phyloP scores from a whole-genome alignment of 1,140 invertebrate genomes.

The Physella acuta region DNA sequence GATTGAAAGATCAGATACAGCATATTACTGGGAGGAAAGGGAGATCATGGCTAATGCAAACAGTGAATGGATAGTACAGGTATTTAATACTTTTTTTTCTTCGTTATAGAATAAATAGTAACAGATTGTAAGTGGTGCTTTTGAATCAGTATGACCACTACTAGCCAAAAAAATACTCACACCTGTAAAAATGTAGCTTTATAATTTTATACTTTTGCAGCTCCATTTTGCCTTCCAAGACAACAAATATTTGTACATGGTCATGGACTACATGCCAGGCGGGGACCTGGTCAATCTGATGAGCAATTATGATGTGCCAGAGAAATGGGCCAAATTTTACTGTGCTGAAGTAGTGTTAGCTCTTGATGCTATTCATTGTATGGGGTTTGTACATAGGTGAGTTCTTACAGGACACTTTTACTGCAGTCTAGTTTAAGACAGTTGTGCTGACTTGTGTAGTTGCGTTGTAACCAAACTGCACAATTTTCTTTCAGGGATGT shows the following conservation, averaged over 20 bases:
- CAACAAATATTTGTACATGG: slow-evolving; percentile 89
- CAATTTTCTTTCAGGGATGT: slow-evolving; percentile 75
- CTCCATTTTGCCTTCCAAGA: slow-evolving; percentile 94
- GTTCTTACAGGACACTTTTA: no score
- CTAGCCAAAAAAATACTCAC: no score
- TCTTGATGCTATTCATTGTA: slow-evolving; percentile 95
- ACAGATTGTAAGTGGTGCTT: no score
- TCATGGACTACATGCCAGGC: slow-evolving; percentile 99
- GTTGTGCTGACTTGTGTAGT: no score
- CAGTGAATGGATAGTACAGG: slow-evolving; percentile 94
- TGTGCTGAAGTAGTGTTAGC: slow-evolving; percentile 98
- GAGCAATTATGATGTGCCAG: slow-evolving; percentile 96
- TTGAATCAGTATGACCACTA: no score
- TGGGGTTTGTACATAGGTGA: slow-evolving; percentile 95
- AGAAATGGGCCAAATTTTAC: slow-evolving; percentile 99
- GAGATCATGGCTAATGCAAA: slow-evolving; percentile 99
- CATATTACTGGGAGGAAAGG: slow-evolving; percentile 99
- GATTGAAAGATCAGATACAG: slow-evolving; percentile 97
- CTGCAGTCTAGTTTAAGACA: no score
- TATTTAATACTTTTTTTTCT: no score
- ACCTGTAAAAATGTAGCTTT: no score
- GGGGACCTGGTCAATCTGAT: slow-evolving; percentile 98
- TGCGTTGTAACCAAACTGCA: no score
- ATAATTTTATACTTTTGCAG: slow-evolving; percentile 61
- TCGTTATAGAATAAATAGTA: no score